Evolutionary conservation across 2,888 invertebrate genomes (phyloP), one percentile per base, ranked within the genome.

Genomic region (Periphyllus acericola): DNA sequence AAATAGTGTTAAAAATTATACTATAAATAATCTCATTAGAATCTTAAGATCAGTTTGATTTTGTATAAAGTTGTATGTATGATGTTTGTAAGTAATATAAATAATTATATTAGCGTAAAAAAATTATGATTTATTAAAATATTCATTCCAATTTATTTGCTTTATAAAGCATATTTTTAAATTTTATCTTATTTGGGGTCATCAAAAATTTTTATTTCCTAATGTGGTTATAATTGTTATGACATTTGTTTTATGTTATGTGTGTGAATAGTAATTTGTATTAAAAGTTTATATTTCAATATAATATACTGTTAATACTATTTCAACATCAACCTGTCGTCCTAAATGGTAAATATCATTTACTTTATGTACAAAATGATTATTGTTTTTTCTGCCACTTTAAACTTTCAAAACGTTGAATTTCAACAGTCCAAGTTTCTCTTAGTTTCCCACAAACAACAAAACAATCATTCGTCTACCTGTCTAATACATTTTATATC

Each of bases 251-350:
- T 78, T 52, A 17, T 78, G 19, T 78, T 52, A 17, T 78, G 8
- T 78, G 52, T 78, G 32, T 55, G 14, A 46, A 78, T 55, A 78
- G 19, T 32, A 19, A 78, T 52, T 8, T 78, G 78, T 55, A 32
- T 32, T 55, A 55, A 55, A 52, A 55, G 78, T 78, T 32, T 78
- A 78, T 78, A 78, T 55, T 40, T 29, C 76, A 78, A 19, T 78
- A 29, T 78, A 55, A 52, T 25, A n/a, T 76, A 29, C 19, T 78
- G 52, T 78, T 55, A 55, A 9, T 40, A 40, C n/a, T 34, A 4
- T 72, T 72, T 21, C 2, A 60, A 21, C 21, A 21, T 60, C 21
- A 60, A 60, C 60, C 60, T 60, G 19, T 60, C 6, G 21, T 25
- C 60, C 60, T 60, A 60, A 60, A 60, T 25, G 60, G 9, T 60